Evolutionary conservation across 2,797 vertebrate genomes (phyloP).

Genomic region (Pipistrellus kuhlii): DNA sequence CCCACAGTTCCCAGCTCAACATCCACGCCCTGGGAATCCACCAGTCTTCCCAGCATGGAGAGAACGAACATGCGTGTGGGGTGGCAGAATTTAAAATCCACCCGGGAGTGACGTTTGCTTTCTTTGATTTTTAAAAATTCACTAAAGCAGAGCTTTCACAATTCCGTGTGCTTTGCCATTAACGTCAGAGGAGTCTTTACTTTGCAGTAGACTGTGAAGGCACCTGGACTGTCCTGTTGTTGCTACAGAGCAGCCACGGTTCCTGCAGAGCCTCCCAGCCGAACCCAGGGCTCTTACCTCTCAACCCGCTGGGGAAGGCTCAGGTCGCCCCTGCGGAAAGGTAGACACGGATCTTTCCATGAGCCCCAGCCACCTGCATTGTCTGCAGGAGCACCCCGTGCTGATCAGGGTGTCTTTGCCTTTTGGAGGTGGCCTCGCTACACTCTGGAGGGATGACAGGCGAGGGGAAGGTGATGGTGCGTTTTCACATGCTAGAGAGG

Average conservation of each 20-base stretch:
- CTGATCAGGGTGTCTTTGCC: accelerated
- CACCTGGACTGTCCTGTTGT: too few relatives aligned
- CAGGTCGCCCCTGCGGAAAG: accelerated
- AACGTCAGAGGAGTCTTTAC: too few relatives aligned
- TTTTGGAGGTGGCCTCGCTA: background rate
- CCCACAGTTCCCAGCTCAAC: accelerated
- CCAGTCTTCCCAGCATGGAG: background rate
- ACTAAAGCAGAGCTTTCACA: background rate
- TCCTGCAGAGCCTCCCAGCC: too few relatives aligned
- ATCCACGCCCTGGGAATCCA: too few relatives aligned
- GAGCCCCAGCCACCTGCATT: background rate
- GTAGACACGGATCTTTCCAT: background rate
- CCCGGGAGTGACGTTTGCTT: background rate
- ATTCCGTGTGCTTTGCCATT: accelerated
- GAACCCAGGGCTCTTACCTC: too few relatives aligned
- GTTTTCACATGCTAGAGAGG: background rate
- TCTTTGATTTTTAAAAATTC: background rate
- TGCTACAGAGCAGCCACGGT: background rate
- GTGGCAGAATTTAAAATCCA: background rate
- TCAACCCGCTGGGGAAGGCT: accelerated
- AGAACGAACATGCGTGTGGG: background rate
- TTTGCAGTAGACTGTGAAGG: background rate
- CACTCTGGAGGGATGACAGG: background rate
- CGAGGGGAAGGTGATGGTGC: background rate
- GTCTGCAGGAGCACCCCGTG: accelerated